Base-by-base conservation (phyloP, 2,797 vertebrate species). In the Botia kubotai region DNA sequence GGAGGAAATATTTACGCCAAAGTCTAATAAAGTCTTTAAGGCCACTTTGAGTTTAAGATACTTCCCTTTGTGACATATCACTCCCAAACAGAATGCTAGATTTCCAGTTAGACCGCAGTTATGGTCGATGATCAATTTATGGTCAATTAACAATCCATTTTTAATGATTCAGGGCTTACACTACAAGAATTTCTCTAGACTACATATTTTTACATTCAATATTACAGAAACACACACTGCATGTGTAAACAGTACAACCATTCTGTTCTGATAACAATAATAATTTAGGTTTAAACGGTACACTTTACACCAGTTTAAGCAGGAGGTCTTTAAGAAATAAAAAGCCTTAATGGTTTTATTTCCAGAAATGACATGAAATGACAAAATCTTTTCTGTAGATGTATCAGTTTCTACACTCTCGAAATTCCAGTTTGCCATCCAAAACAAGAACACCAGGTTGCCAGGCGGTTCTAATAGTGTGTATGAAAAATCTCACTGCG, bases 161-260 rank as follows among this genome's bases (percentile, higher is more conserved):
- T n/a, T 66, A 23, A 66, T 48, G 66, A 46, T 17, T 62, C 46
- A 67, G 26, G 21, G 52, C 43, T 14, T 67, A 77, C 62, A 77
- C 2, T 4, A 68, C 63, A 46, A 68, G 71, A 21, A 21, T 39
- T 36, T 17, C 7, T 53, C 3, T 16, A 3, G n/a, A 19, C 29
- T 55, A 14, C 70, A 46, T 53, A 36, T 46, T 26, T 46, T 1
- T 50, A n/a, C 26, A n/a, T 7, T 6, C 19, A 17, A 69, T 11
- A 57, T 19, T 36, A 55, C 8, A 67, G 33, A 29, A 17, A 19
- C n/a, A 29, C 48, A 66, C 0, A 2, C 14, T 26, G 29, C 10
- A n/a, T 39, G 43, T 43, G 53, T 13, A 58, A 29, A 8, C 14
- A 36, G 17, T 0, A 53, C 10, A 26, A 17, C 23, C 46, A 2